phyloP scores from a whole-genome alignment of 2,797 vertebrate genomes.

The Coluber constrictor region DNA sequence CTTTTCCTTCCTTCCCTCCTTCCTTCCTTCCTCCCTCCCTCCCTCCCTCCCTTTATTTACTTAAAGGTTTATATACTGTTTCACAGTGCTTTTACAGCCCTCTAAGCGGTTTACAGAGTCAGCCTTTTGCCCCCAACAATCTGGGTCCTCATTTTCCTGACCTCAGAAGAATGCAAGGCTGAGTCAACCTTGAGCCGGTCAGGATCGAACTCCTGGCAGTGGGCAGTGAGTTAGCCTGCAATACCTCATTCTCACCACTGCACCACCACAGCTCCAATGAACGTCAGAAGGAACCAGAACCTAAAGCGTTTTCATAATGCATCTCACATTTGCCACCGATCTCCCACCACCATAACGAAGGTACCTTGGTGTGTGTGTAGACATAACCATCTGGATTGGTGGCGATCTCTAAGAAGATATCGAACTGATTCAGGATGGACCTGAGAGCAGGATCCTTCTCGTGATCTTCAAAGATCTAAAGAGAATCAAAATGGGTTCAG shows the following conservation, averaged over 20 bases:
- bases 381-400: slow-evolving; percentile 90
- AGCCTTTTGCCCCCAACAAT: neutral
- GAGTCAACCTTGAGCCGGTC: neutral
- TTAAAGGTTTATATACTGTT: no score
- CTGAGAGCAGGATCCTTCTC: slow-evolving; percentile 73
- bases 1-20: no score
- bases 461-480: slow-evolving; percentile 82
- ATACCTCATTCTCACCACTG: no score
- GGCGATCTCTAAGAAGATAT: slow-evolving; percentile 90
- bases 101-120: no score
- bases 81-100: no score
- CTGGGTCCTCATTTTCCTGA: neutral
- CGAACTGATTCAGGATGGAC: slow-evolving; percentile 78
- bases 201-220: neutral
- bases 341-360: rapidly evolving
- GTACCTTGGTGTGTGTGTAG: slow-evolving; percentile 79
- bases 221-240: neutral
- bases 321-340: neutral
- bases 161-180: neutral
- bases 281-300: neutral
- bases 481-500: neutral
- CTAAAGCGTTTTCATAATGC: neutral
- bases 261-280: neutral
- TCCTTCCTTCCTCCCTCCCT: no score
- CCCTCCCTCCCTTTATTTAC: no score